Base-by-base conservation (phyloP, 2,888 invertebrate genomes). In the Cheilosia soror region DNA sequence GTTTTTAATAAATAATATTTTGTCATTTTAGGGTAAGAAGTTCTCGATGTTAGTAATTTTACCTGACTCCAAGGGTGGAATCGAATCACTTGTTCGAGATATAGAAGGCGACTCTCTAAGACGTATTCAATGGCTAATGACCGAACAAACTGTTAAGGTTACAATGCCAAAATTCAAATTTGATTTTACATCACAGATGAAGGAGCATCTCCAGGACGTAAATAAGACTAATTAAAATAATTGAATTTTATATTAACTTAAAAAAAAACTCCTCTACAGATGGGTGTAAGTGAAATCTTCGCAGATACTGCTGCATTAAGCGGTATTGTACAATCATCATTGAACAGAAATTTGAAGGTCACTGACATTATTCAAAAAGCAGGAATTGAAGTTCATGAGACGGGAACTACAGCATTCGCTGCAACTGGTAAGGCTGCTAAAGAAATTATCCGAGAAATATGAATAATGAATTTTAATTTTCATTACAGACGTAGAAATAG, bases 341-440 rank as follows among this genome's bases (percentile, higher is more conserved):
- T 92, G 4, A 89, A 91, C 2, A 93, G 93, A 63, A 92, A 94
- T 37, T 91, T 96, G 29, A 93, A 93, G 63, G 94, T 97, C 0
- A 95, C 95, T 0, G 94, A 95, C 89, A 93, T 97, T 33, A 90
- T 96, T 63, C 97, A 97, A 91, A 95, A 96, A 89, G 93, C 95
- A 55, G 96, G 96, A 25, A 95, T 97, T 42, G 95, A 95, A 89
- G 94, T 96, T 58, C 95, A 96, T 88, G 97, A 97, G 90, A 93
- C 95, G 57, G 97, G 96, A 80, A 96, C 95, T 51, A 93, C 94
- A 0, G 96, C 95, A 0, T 96, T 93, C 90, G 94, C 95, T 0
- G 95, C 95, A 9, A 96, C 96, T 89, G 91, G 92, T 37, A 82
- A 69, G 7, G 2, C 5, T 20, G 5, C 3, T 15, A 47, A 20